Conservation (phyloP, 2,888 invertebrate genomes). For the Hydropsyche betteni region DNA sequence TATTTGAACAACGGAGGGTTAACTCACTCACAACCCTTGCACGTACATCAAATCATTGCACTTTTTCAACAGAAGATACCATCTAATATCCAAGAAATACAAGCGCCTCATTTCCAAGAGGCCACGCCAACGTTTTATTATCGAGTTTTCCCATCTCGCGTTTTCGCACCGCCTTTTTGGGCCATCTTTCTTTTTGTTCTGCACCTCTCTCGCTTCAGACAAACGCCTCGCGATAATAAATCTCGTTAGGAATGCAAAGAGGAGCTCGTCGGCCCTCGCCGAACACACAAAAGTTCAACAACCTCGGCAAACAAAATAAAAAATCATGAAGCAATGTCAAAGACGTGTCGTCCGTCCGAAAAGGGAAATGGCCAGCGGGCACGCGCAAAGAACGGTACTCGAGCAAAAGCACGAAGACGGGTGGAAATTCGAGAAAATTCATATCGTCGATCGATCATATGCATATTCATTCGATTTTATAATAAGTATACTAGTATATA, state of each 20-base stretch:
- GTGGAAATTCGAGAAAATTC: background rate
- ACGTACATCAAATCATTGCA: too few species aligned
- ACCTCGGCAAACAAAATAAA: conserved; percentile 35
- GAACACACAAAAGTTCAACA: conserved; percentile 5
- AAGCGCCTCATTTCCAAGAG: too few species aligned
- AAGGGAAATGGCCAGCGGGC: conserved; percentile 45
- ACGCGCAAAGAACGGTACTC: conserved; percentile 43
- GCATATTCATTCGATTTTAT: background rate
- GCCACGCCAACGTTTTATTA: background rate
- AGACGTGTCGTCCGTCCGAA: conserved; percentile 48
- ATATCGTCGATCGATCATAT: too few species aligned
- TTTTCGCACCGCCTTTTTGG: conserved; percentile 17
- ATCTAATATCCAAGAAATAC: too few species aligned
- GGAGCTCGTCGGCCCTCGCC: conserved; percentile 15
- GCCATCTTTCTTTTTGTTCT: background rate
- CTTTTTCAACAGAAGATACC: too few species aligned
- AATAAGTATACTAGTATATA: too few species aligned
- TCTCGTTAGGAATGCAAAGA: conserved; percentile 26
- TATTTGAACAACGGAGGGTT: too few species aligned
- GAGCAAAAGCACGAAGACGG: background rate
- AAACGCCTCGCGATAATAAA: background rate
- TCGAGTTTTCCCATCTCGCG: background rate
- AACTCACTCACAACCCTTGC: too few species aligned
- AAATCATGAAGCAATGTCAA: conserved; percentile 46
- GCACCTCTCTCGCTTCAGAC: background rate